Conservation (phyloP, 2,113 vertebrate genomes). For the Pavo muticus region DNA sequence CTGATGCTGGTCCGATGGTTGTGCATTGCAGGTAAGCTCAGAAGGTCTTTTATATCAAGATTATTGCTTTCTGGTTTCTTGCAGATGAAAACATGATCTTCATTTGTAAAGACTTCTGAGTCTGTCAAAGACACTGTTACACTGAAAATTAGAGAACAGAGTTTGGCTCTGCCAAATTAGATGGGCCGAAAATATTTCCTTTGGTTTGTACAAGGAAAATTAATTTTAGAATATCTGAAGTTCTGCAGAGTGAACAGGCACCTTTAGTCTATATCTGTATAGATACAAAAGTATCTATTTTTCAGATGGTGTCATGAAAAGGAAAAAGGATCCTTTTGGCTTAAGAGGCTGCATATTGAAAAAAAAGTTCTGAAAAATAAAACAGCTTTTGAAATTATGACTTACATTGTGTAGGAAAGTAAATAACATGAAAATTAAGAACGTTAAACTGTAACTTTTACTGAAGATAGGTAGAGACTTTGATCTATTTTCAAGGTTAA, state of each 20-base stretch:
- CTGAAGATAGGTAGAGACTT: background rate
- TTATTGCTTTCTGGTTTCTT: background rate
- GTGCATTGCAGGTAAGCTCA: constrained; percentile 95
- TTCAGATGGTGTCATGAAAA: background rate
- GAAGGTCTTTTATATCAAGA: background rate
- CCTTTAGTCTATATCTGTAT: too few relatives aligned
- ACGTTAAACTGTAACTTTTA: background rate
- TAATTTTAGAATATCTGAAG: background rate
- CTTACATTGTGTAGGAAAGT: background rate
- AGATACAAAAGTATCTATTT: background rate
- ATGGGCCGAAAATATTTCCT: background rate
- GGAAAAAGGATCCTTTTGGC: background rate
- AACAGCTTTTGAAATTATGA: background rate
- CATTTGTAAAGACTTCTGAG: background rate
- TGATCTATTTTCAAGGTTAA: background rate
- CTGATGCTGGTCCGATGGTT: constrained; percentile 97
- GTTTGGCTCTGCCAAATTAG: background rate
- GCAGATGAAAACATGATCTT: background rate
- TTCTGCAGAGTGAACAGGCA: background rate
- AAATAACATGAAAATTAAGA: background rate
- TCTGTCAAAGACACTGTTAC: background rate
- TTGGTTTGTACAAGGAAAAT: background rate
- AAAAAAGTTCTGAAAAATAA: background rate
- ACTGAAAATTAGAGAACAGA: background rate
- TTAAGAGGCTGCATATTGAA: background rate